Conservation (phyloP, 2,797 vertebrate species). For the Schizothorax lantsangensis region DNA sequence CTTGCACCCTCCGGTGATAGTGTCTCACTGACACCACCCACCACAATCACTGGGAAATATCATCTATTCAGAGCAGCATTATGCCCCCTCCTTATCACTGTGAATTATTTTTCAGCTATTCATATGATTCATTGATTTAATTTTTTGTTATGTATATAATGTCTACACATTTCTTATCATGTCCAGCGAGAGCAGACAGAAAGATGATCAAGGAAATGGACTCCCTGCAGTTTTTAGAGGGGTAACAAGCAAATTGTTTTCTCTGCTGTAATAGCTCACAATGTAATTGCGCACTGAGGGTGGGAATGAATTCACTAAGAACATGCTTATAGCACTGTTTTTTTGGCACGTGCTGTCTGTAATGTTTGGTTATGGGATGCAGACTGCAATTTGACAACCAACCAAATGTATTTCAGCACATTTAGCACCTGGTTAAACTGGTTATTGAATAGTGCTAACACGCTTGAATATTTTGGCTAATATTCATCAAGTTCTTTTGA, state of each 20-base stretch:
- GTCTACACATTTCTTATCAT: conserved; percentile 23
- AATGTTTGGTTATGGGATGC: not conserved
- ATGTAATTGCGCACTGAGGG: not conserved
- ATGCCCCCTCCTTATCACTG: not conserved
- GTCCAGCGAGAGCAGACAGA: conserved; percentile 1
- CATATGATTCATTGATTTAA: conserved; percentile 9
- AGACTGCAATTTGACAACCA: not conserved
- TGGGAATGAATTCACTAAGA: conserved; percentile 16
- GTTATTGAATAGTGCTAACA: not conserved
- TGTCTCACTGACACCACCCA: conserved; percentile 17
- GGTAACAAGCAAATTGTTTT: conserved; percentile 16
- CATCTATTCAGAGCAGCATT: conserved; percentile 8
- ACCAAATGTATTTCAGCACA: not conserved
- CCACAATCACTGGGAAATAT: conserved; percentile 10
- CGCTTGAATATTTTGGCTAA: too few relatives aligned
- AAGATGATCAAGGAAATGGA: conserved; percentile 1
- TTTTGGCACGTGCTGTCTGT: not conserved
- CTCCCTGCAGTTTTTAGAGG: conserved; percentile 18
- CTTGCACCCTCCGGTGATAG: conserved; percentile 39
- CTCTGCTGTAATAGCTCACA: not conserved
- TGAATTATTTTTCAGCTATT: conserved; percentile 1
- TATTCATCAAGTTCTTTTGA: not conserved
- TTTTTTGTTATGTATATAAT: not conserved
- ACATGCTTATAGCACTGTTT: not conserved
- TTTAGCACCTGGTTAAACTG: not conserved